Percentiles rank a stretch among this genome's conserved stretches.
Conservation (phyloP, 2,113 vertebrate species). For the Monopterus albus region DNA sequence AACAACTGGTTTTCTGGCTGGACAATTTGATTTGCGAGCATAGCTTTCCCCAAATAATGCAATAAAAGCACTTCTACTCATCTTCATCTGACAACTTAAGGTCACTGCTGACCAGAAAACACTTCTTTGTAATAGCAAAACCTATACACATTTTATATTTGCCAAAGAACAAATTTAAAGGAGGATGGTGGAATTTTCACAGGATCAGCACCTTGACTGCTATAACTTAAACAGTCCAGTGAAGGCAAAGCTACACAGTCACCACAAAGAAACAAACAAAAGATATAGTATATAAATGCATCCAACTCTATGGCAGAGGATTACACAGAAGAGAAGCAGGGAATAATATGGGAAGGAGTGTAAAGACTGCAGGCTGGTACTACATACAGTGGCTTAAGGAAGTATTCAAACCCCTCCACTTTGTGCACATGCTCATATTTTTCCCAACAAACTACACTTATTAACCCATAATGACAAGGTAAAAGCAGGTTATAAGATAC, state of each 20-base stretch:
- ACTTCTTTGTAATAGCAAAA: background rate
- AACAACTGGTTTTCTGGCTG: background rate
- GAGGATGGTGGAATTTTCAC: no score
- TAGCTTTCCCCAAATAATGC: constrained; percentile 7
- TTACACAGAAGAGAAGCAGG: background rate
- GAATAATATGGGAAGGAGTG: no score
- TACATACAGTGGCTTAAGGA: no score
- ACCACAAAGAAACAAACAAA: background rate
- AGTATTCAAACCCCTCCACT: no score
- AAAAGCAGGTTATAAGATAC: no score
- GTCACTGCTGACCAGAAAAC: background rate
- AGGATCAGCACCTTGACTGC: background rate
- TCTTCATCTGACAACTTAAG: background rate
- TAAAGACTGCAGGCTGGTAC: no score
- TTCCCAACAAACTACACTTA: no score
- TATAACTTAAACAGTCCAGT: background rate
- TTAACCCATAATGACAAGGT: no score
- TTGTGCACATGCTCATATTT: no score
- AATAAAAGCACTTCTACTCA: constrained; percentile 10
- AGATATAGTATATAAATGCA: background rate
- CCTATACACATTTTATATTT: background rate
- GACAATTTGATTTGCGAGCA: constrained; percentile 16
- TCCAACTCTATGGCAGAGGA: background rate
- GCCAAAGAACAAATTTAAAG: no score
- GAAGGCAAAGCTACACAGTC: background rate